A percentile compares a stretch with the other conserved stretches of the same genome.
Conservation (phyloP, 2,113 vertebrate species). For the Rhea americana region DNA sequence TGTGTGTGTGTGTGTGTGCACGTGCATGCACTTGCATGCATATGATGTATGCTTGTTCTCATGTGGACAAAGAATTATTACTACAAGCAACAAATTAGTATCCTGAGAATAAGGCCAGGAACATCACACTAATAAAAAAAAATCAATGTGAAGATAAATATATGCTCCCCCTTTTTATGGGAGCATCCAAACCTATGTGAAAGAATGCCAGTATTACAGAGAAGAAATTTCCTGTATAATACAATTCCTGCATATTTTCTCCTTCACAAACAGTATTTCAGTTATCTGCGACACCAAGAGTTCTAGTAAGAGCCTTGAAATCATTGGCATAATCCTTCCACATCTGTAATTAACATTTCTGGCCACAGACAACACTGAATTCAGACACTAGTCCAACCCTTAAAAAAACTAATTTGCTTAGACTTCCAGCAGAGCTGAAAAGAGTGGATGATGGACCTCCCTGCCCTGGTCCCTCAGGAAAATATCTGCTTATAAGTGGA, state of each 20-base stretch:
- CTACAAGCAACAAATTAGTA: constrained; percentile 48
- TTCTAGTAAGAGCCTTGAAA: background rate
- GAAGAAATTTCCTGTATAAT: background rate
- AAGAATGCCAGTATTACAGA: background rate
- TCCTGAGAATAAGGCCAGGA: constrained; percentile 38
- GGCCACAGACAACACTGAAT: background rate
- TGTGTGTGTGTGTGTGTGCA: background rate
- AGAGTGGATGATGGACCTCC: accelerated
- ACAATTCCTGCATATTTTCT: background rate
- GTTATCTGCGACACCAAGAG: background rate
- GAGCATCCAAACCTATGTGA: background rate
- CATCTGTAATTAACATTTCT: background rate
- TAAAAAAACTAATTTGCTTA: background rate
- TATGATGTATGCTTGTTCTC: constrained; percentile 3
- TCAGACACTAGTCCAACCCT: background rate
- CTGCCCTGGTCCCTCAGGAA: background rate
- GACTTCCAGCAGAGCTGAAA: background rate
- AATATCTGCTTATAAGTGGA: accelerated
- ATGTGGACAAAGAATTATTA: constrained; percentile 38
- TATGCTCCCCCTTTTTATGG: background rate
- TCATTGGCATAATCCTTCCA: background rate
- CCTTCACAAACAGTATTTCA: background rate
- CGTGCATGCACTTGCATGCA: background rate
- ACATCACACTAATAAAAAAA: background rate
- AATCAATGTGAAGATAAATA: constrained; percentile 8